Base-by-base conservation (phyloP, 2,797 vertebrate species). In the Girardinus metallicus region DNA sequence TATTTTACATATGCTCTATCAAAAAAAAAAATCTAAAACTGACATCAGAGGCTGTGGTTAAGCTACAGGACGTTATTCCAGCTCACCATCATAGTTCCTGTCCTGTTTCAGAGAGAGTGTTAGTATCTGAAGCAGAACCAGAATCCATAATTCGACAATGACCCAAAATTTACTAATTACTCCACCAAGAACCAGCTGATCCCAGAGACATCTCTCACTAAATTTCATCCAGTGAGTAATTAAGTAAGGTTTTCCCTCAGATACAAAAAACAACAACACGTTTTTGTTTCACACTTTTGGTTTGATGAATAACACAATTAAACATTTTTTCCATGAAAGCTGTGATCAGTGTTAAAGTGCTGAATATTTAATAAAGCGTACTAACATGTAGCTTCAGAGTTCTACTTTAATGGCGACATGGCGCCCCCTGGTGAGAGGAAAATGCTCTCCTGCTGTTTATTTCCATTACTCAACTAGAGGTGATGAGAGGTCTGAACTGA, bases 361-460 rank as follows among this genome's bases (percentile, higher is more conserved):
- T 60, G 26, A 29, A 57, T 57, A 55, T n/a, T n/a, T 55, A 12
- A 55, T 13, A n/a, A n/a, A 57, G 13, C 18, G 57, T 62, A 16
- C 2, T 34, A 31, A 10, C 36, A 1, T 66, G 18, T 9, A 23
- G 21, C 44, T 16, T 13, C 44, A 39, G 29, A 21, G 39, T 62
- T 1, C 29, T 13, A 53, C 6, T 73, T 72, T 41, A 6, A 66
- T 49, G 55, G 80, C 23, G 36, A 6, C 3, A 81, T 80, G 74
- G 86, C 83, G 80, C 88, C 92, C 84, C 57, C 89, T 89, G 62
- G 47, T 90, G 87, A 66, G 21, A 21, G 53, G 43, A 21, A 64
- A 2, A 53, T 0, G 5, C 13, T 39, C 34, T 2, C 44, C 55
- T 68, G 0, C 39, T 39, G 36, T 64, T 64, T 36, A 31, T 76